phyloP scores from a whole-genome alignment of 2,113 vertebrate species.

The Plecturocebus donacophilus region DNA sequence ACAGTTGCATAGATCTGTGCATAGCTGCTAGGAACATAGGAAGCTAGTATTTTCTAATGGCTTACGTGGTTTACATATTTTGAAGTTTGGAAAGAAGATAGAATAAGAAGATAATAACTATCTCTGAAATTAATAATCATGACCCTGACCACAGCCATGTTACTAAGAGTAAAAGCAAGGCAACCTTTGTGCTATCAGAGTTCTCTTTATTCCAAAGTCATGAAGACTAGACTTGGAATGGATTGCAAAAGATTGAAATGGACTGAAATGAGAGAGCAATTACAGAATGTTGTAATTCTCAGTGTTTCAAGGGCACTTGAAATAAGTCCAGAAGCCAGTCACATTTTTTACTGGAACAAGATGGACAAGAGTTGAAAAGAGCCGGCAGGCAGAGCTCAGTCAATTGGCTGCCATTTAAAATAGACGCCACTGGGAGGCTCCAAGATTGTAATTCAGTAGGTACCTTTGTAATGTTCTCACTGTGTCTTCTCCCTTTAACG shows the following conservation, averaged over 20 bases:
- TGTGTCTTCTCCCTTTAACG: neutral
- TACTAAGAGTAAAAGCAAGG: neutral
- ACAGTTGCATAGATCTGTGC: neutral
- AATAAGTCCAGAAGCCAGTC: neutral
- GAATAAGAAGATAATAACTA: neutral
- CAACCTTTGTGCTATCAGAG: neutral
- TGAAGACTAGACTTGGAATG: neutral
- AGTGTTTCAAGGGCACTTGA: neutral
- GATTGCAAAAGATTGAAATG: neutral
- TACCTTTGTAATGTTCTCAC: neutral
- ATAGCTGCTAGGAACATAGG: neutral
- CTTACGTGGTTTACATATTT: neutral
- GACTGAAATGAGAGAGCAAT: neutral
- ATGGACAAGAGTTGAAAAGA: neutral
- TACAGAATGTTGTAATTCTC: neutral
- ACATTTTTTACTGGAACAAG: neutral
- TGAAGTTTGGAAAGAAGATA: neutral
- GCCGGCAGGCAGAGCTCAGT: neutral
- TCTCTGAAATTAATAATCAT: neutral
- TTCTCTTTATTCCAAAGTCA: neutral
- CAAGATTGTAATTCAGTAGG: neutral
- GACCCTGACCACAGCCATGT: rapidly evolving
- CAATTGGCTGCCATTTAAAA: neutral
- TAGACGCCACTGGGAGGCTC: neutral
- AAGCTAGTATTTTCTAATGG: neutral